Percentiles rank a stretch among this genome's conserved stretches.
phyloP scores from a whole-genome alignment of 2,888 invertebrate genomes.

The Clostera curtula region DNA sequence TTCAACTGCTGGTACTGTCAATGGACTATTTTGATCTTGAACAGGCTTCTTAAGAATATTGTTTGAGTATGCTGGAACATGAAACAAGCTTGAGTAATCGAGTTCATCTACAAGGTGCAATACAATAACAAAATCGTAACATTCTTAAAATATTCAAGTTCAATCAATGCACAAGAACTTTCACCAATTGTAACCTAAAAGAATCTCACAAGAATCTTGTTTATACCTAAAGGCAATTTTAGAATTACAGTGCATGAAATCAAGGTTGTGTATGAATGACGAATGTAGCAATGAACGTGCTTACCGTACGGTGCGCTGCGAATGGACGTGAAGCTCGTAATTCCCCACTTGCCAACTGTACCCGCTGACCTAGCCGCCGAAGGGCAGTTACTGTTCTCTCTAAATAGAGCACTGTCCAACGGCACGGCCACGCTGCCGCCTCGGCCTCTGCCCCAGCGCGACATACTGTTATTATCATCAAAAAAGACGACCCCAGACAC shows the following conservation, averaged over 20 bases:
- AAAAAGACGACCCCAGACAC: conserved; percentile 62
- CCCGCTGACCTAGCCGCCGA: conserved; percentile 92
- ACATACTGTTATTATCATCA: conserved; percentile 75
- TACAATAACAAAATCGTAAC: conserved; percentile 1
- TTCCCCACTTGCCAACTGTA: conserved; percentile 95
- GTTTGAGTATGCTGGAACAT: conserved; percentile 58
- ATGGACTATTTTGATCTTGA: conserved; percentile 71
- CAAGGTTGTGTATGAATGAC: conserved; percentile 27
- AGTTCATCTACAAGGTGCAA: conserved; percentile 5
- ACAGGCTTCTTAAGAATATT: conserved; percentile 61
- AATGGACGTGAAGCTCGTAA: conserved; percentile 93
- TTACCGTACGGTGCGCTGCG: conserved; percentile 85
- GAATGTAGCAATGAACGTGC: conserved; percentile 28
- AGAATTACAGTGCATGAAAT: conserved; percentile 10
- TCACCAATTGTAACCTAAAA: conserved; percentile 18
- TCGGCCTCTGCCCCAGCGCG: conserved; percentile 78
- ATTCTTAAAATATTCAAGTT: neutral
- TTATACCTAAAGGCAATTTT: conserved; percentile 10
- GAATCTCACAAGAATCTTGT: conserved; percentile 22
- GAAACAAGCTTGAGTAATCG: conserved; percentile 9
- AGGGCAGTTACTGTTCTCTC: conserved; percentile 89
- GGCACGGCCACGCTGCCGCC: conserved; percentile 77
- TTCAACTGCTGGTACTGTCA: conserved; percentile 70
- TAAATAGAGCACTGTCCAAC: conserved; percentile 77
- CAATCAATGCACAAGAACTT: conserved; percentile 21